These are phyloP conservation scores for Periophthalmus modestus DNA, from an alignment of 2,113 vertebrate species.

Conservation along the genomic window DNA sequence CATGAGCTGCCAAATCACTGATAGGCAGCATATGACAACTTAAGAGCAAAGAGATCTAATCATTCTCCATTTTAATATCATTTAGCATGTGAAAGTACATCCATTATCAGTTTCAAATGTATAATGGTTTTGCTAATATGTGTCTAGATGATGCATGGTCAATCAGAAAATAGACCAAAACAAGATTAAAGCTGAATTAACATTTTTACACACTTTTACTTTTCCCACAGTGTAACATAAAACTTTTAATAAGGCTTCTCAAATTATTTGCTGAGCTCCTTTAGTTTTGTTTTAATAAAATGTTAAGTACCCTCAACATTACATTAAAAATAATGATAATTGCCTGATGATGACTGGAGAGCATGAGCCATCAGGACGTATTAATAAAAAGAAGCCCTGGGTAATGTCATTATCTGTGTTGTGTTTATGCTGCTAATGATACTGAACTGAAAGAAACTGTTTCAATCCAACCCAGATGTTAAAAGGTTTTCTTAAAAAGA, in stretches of 20 bases:
- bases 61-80: background rate
- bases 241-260: background rate
- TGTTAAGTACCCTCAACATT: slow-evolving; percentile 8
- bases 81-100: background rate
- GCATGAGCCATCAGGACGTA: background rate
- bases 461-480: background rate
- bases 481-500: background rate
- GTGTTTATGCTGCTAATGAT: slow-evolving; percentile 5
- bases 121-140: background rate
- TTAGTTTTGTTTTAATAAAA: slow-evolving; percentile 1
- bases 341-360: slow-evolving; percentile 9
- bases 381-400: slow-evolving; percentile 1
- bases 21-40: background rate
- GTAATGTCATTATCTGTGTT: slow-evolving; percentile 11
- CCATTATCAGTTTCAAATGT: background rate
- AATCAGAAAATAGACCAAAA: background rate
- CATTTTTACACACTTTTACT: too few species aligned
- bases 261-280: background rate
- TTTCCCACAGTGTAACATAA: background rate
- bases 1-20: slow-evolving; percentile 1
- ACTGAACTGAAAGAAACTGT: background rate
- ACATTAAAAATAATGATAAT: slow-evolving; percentile 6
- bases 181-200: background rate
- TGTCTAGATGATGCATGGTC: background rate
- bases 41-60: background rate